Conservation (phyloP, 2,113 vertebrate genomes). For the Coreoperca whiteheadi region DNA sequence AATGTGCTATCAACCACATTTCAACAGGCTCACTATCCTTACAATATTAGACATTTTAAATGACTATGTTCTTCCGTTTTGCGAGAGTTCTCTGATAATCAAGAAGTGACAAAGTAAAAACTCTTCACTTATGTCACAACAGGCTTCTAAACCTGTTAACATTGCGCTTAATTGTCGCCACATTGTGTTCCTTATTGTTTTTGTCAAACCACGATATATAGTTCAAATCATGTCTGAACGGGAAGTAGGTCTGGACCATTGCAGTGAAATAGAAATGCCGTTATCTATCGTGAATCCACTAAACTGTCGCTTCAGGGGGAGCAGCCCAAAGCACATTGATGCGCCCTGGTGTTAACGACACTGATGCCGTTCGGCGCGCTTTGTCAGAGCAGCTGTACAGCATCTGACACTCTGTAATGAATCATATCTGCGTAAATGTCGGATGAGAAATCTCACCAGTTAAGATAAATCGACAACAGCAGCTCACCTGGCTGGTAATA, state of each 20-base stretch:
- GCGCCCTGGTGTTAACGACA: constrained; percentile 51
- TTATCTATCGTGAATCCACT: constrained; percentile 14
- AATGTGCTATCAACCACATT: not conserved
- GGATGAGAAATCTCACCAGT: constrained; percentile 25
- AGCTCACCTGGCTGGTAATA: not conserved
- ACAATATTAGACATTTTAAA: not conserved
- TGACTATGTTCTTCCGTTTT: not conserved
- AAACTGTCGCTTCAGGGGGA: constrained; percentile 4
- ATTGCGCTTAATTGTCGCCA: not conserved
- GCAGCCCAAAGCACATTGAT: not conserved
- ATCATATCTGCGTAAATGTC: constrained; percentile 17
- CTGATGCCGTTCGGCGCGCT: constrained; percentile 31
- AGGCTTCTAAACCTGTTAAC: not conserved
- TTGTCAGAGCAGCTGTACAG: constrained; percentile 53
- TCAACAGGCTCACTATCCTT: not conserved
- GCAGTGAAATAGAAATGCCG: not conserved
- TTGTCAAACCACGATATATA: not conserved
- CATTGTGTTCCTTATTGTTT: not conserved
- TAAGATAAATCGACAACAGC: constrained; percentile 8
- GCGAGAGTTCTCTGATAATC: not conserved
- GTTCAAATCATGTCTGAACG: not conserved
- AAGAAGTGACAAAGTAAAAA: not conserved
- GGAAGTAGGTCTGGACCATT: not conserved
- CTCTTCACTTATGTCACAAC: not conserved
- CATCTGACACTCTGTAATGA: constrained; percentile 31